Conservation (phyloP, 1,140 invertebrate genomes). For the Trichoplusia ni region DNA sequence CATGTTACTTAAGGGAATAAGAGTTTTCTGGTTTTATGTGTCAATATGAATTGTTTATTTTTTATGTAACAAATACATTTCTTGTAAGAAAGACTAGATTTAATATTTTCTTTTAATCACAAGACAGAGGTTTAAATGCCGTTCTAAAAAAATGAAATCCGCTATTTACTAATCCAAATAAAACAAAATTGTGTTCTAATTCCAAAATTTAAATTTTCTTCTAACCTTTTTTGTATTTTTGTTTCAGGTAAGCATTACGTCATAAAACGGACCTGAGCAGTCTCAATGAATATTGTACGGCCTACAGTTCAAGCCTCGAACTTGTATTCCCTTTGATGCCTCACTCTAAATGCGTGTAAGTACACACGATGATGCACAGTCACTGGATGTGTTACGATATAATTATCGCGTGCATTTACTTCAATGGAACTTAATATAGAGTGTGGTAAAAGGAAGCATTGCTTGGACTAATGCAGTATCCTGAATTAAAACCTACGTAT, state of each 20-base stretch:
- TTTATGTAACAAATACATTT: too few relatives aligned
- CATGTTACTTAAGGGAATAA: too few relatives aligned
- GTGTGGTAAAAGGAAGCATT: background rate
- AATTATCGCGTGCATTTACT: constrained; percentile 1
- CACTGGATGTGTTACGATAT: constrained; percentile 13
- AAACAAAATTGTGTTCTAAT: too few relatives aligned
- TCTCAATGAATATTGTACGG: background rate
- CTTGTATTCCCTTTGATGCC: constrained; percentile 19
- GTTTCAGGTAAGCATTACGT: constrained; percentile 42
- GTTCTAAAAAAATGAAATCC: too few relatives aligned
- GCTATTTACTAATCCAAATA: too few relatives aligned
- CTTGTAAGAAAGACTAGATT: too few relatives aligned
- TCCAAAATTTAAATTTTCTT: too few relatives aligned
- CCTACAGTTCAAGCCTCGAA: background rate
- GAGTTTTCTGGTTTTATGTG: too few relatives aligned
- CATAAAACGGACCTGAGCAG: background rate
- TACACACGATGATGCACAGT: constrained; percentile 4
- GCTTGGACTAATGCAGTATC: background rate
- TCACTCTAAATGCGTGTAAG: constrained; percentile 18
- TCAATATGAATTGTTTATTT: too few relatives aligned
- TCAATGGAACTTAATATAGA: background rate
- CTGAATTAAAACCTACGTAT: constrained; percentile 42
- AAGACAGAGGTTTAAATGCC: too few relatives aligned
- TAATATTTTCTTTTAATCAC: too few relatives aligned
- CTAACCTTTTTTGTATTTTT: constrained; percentile 26